These are phyloP conservation scores for Ochlodes sylvanus DNA, from an alignment of 2,888 invertebrate genomes.

Conservation along the genomic window DNA sequence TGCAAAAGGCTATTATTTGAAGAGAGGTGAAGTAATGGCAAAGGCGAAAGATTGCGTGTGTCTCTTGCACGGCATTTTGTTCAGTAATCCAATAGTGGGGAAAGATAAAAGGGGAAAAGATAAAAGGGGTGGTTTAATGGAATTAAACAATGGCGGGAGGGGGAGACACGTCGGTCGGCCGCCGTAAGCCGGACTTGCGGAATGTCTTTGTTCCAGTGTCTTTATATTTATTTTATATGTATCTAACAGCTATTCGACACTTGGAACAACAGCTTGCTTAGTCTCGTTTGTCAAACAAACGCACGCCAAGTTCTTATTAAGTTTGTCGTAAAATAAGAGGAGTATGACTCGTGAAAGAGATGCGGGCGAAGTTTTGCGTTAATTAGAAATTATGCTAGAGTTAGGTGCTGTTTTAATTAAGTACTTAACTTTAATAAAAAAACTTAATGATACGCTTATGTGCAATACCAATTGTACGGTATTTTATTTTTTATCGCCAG, in stretches of 20 bases:
- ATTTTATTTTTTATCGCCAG: neutral
- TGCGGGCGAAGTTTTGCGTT: too few species aligned
- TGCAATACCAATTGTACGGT: neutral
- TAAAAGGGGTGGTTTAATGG: constrained; percentile 84
- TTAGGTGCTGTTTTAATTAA: too few species aligned
- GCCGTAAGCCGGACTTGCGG: constrained; percentile 76
- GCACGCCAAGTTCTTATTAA: constrained; percentile 2
- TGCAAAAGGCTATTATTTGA: constrained; percentile 59
- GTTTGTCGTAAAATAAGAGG: constrained; percentile 2
- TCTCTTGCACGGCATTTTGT: constrained; percentile 79
- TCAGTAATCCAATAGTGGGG: constrained; percentile 81
- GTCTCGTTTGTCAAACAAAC: constrained; percentile 18
- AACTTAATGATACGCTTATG: too few species aligned
- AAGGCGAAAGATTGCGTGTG: constrained; percentile 75
- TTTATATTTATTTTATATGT: constrained; percentile 35
- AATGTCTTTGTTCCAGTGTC: constrained; percentile 70
- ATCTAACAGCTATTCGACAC: constrained; percentile 35
- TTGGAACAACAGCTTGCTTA: constrained; percentile 33
- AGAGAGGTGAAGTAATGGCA: constrained; percentile 66
- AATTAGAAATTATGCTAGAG: too few species aligned
- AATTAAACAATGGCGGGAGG: constrained; percentile 76
- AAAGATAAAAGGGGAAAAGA: constrained; percentile 81
- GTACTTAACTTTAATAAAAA: too few species aligned
- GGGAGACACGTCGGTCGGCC: constrained; percentile 48
- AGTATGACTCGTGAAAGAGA: neutral